A percentile compares a stretch with the other conserved stretches of the same genome.
phyloP scores from a whole-genome alignment of 2,113 vertebrate genomes.

The Picathartes gymnocephalus region DNA sequence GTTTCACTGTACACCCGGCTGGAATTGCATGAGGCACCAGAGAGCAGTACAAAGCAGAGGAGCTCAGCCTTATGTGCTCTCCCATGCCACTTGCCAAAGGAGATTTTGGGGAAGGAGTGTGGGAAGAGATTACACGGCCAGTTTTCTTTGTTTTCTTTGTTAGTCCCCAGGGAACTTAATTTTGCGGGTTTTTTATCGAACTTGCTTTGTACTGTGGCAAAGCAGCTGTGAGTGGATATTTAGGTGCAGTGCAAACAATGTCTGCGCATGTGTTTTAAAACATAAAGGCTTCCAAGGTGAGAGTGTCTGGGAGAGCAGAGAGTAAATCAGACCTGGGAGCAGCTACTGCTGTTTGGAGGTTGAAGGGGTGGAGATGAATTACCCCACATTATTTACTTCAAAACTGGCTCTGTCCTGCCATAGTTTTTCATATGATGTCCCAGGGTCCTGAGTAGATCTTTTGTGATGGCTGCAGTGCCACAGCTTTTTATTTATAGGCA shows the following conservation, averaged over 20 bases:
- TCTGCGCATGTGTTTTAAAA: not conserved
- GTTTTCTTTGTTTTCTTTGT: slow-evolving; percentile 43
- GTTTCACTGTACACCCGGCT: not conserved
- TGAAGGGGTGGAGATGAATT: not conserved
- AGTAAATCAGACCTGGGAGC: not conserved
- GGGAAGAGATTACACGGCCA: slow-evolving; percentile 49
- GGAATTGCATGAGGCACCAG: slow-evolving; percentile 26
- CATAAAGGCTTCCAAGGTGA: not conserved
- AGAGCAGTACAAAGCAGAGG: slow-evolving; percentile 26
- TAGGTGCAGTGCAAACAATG: not conserved
- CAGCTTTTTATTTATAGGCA: not conserved
- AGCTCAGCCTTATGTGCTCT: slow-evolving; percentile 15
- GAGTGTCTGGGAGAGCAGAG: not conserved
- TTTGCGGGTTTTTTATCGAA: not conserved
- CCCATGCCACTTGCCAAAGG: slow-evolving; percentile 41
- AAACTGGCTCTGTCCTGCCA: not conserved
- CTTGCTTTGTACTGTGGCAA: not conserved
- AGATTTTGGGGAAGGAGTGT: slow-evolving; percentile 56
- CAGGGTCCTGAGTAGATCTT: not conserved
- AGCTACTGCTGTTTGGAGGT: not conserved
- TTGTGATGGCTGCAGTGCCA: not conserved
- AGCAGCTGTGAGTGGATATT: slow-evolving; percentile 7
- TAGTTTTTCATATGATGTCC: not conserved
- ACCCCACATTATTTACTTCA: not conserved
- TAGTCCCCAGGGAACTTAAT: not conserved